phyloP scores from a whole-genome alignment of 2,888 invertebrate genomes.

The Osedax fenrisi region DNA sequence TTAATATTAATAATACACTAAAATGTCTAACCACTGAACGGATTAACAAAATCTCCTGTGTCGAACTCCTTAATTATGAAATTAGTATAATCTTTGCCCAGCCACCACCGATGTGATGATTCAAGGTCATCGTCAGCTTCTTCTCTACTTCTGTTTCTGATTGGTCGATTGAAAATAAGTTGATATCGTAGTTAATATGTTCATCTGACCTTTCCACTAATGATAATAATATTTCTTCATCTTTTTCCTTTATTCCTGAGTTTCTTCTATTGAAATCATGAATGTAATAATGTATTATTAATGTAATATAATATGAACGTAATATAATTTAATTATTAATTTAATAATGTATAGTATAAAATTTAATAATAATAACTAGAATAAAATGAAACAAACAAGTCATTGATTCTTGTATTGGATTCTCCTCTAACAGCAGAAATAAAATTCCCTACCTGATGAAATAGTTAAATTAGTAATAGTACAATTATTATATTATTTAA shows the following conservation, averaged over 20 bases:
- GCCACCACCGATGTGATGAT: constrained; percentile 56
- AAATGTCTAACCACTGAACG: constrained; percentile 67
- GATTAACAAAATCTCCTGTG: constrained; percentile 65
- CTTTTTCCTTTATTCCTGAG: neutral
- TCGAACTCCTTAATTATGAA: constrained; percentile 86
- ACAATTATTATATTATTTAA: neutral
- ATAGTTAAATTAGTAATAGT: neutral
- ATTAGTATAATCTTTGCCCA: constrained; percentile 89
- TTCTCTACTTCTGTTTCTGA: neutral
- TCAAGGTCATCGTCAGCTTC: neutral
- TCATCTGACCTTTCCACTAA: neutral
- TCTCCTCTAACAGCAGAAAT: neutral
- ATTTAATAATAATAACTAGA: too few species aligned
- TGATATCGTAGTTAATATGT: neutral
- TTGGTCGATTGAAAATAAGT: neutral
- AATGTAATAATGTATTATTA: too few species aligned
- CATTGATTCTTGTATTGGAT: neutral
- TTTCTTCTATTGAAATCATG: too few species aligned
- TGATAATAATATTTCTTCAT: neutral
- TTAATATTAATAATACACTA: too few species aligned
- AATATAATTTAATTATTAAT: too few species aligned
- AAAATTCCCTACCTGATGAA: neutral
- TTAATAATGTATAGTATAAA: too few species aligned
- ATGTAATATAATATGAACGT: too few species aligned
- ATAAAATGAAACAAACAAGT: too few species aligned